phyloP scores from a whole-genome alignment of 2,113 vertebrate genomes.

The Marmota monax region DNA sequence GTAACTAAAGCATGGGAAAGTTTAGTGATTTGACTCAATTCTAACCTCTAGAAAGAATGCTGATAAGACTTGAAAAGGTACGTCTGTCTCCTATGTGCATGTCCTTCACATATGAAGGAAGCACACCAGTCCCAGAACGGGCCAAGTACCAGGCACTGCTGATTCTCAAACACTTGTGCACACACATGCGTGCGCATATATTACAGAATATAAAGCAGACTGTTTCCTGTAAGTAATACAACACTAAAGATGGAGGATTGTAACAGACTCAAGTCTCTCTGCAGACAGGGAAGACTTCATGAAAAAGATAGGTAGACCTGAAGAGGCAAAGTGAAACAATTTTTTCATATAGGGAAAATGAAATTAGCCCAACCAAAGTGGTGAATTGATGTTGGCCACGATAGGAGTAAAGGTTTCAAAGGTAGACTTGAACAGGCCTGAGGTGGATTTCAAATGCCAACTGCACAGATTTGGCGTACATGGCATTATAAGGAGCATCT shows the following conservation, averaged over 20 bases:
- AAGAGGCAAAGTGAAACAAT: not conserved
- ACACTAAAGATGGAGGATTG: not conserved
- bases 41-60: not conserved
- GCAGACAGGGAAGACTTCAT: not conserved
- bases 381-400: not conserved
- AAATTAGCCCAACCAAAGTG: not conserved
- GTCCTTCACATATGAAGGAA: not conserved
- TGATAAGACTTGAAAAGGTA: not conserved
- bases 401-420: not conserved
- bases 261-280: not conserved
- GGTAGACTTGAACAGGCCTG: not conserved
- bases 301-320: not conserved
- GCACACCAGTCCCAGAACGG: not conserved
- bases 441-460: not conserved
- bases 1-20: not conserved
- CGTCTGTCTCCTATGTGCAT: not conserved
- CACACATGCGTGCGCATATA: not conserved
- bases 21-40: slow-evolving; percentile 4
- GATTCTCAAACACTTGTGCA: not conserved
- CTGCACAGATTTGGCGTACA: not conserved
- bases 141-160: not conserved
- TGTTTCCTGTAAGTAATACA: not conserved
- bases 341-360: not conserved
- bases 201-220: not conserved
- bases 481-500: no score